Percentiles rank a stretch among this genome's conserved stretches.
Conservation (phyloP, 2,113 vertebrate genomes). For the Cettia cetti region DNA sequence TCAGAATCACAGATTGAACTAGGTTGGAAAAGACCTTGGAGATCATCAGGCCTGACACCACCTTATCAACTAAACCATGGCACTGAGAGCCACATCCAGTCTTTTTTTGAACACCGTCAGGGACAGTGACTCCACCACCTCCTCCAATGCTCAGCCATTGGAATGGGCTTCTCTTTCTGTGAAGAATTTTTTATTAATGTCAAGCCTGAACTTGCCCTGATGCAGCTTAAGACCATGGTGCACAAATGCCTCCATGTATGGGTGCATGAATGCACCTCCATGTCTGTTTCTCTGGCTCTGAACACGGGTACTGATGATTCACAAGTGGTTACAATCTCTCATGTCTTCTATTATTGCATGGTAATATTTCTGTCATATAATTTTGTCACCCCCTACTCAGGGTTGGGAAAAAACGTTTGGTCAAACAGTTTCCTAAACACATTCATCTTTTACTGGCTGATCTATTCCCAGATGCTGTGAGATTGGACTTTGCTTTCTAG, state of each 20-base stretch:
- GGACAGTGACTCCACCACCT: neutral
- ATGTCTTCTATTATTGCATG: neutral
- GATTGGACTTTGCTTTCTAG: neutral
- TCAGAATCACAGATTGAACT: neutral
- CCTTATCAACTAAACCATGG: neutral
- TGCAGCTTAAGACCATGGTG: rapidly evolving
- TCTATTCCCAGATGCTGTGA: neutral
- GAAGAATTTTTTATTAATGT: neutral
- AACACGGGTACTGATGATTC: neutral
- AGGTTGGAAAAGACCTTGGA: neutral
- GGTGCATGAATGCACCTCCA: neutral
- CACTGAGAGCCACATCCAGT: neutral
- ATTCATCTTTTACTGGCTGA: neutral
- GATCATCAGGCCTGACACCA: neutral
- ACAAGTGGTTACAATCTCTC: neutral
- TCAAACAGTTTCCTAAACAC: neutral
- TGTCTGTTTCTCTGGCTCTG: neutral
- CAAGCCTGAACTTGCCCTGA: neutral
- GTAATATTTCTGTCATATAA: neutral
- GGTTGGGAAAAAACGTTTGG: rapidly evolving
- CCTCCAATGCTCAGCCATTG: neutral
- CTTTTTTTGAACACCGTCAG: neutral
- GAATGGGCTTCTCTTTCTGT: neutral
- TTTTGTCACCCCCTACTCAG: neutral
- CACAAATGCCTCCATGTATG: neutral